Evolutionary conservation across 2,888 invertebrate genomes (phyloP), one percentile per base, ranked within the genome.

Genomic region (Drosophila tripunctata): DNA sequence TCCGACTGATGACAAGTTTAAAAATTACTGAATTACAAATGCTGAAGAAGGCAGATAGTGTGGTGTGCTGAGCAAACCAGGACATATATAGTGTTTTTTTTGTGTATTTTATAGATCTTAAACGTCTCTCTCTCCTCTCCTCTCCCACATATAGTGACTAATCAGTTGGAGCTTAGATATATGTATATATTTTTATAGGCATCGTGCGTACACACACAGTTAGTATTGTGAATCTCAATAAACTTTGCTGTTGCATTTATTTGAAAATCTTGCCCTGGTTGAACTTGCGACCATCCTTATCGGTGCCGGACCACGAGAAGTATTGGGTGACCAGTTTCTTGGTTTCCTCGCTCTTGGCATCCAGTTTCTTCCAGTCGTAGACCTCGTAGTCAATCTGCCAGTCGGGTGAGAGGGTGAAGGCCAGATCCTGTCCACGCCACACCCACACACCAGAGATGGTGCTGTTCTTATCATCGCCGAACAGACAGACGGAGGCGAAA

Each of bases 181-280:
- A n/a, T n/a, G n/a, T n/a, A n/a, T n/a, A n/a, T n/a, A n/a, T n/a
- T n/a, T n/a, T n/a, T n/a, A n/a, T 57, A 62, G 44, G 56, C 75
- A 78, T 86, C 61, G 65, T 74, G 67, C 27, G 27, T 27, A 10
- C 27, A n/a, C 27, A 10, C 33, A 51, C 27, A 41, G 55, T 70
- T 67, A 63, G 45, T 57, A 38, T 63, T 61, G 52, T 62, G 43
- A 74, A 83, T 88, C 78, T 86, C 77, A 27, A 27, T 62, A 50
- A 67, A 30, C 61, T 64, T n/a, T n/a, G n/a, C n/a, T 51, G 35
- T 14, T 35, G 57, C 62, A 40, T 50, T 69, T 94, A 99, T 93
- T 99, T 99, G 94, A 99, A 99, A 92, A 99, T 96, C 93, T 99
- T 99, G 92, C 99, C 99, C 93, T 99, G 98, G 93, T 98, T 98